A percentile compares a stretch with the other conserved stretches of the same genome.
Conservation (phyloP, 2,797 vertebrate species). For the Lithobates sylvaticus region DNA sequence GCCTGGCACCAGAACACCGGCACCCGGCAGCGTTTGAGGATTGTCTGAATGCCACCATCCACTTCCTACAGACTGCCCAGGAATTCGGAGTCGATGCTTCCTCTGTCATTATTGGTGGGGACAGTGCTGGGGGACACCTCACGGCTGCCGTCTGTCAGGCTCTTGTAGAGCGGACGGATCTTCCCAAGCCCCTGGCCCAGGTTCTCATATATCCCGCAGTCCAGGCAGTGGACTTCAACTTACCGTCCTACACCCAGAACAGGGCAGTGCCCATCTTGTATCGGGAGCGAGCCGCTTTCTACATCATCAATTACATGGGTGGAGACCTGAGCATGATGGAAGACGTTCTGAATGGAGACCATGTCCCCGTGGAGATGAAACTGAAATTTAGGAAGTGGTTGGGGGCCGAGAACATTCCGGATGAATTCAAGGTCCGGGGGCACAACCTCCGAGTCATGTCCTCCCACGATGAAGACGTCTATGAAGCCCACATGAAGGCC, state of each 20-base stretch:
- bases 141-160: slow-evolving; percentile 77
- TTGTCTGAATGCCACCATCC: slow-evolving; percentile 75
- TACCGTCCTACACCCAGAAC: slow-evolving; percentile 88
- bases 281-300: slow-evolving; percentile 65
- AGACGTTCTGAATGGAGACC: slow-evolving; percentile 68
- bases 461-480: slow-evolving; percentile 70
- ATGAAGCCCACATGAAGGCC: slow-evolving; percentile 29
- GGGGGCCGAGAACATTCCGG: slow-evolving; percentile 77
- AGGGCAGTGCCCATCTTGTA: slow-evolving; percentile 76
- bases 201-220: slow-evolving; percentile 82
- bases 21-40: slow-evolving; percentile 77
- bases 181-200: slow-evolving; percentile 83
- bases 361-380: slow-evolving; percentile 76
- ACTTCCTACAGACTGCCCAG: slow-evolving; percentile 81
- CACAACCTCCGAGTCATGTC: slow-evolving; percentile 46
- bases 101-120: slow-evolving; percentile 80
- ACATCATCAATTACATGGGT: slow-evolving; percentile 75
- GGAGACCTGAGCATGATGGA: slow-evolving; percentile 65
- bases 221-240: slow-evolving; percentile 81
- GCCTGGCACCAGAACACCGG: slow-evolving; percentile 80
- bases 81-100: slow-evolving; percentile 79
- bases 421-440: slow-evolving; percentile 75
- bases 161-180: slow-evolving; percentile 68
- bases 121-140: slow-evolving; percentile 82
- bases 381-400: slow-evolving; percentile 79